Base-by-base conservation (phyloP, 2,888 invertebrate species). In the Rhopalosiphum nymphaeae region DNA sequence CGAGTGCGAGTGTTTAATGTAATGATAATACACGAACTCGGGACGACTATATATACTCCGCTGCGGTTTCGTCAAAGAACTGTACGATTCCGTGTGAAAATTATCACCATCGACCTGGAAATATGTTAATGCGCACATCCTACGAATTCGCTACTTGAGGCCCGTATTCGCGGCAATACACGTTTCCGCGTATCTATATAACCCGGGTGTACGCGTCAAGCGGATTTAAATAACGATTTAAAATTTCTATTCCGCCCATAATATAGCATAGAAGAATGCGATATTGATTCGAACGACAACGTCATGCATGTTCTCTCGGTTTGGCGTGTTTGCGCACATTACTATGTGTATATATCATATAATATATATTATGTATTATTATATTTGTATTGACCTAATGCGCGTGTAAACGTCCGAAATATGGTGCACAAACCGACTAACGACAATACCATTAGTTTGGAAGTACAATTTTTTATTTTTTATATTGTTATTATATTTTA, bases 401-500 rank as follows among this genome's bases (percentile, higher is more conserved):
- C 42, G 44, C 44, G 29, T 26, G 44, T 29, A 44, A 86, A 90
- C 57, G 57, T n/a, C 89, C n/a, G 93, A 93, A 93, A 93, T 89
- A 46, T 93, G 90, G 89, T 93, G 89, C 93, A 93, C 93, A 84
- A 84, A 84, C 91, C 49, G n/a, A 46, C 93, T 93, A 93, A 93
- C 93, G 93, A 93, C 93, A 93, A 90, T 90, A 89, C 93, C 93
- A 93, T 93, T 93, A 93, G 89, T 84, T 89, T 46, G 89, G 44
- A 90, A 61, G 89, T 49, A 85, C 89, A 89, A 61, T 89, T 89
- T 89, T 86, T 84, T 42, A n/a, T 88, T 93, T n/a, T 10, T 91
- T 86, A 57, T 91, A 93, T 93, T 93, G 89, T 93, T 93, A 93
- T 93, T 93, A 93, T 93, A 93, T 93, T 89, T 89, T 93, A 93